These are phyloP conservation scores for Sialia sialis DNA, from an alignment of 2,113 vertebrate species.

Conservation along the genomic window DNA sequence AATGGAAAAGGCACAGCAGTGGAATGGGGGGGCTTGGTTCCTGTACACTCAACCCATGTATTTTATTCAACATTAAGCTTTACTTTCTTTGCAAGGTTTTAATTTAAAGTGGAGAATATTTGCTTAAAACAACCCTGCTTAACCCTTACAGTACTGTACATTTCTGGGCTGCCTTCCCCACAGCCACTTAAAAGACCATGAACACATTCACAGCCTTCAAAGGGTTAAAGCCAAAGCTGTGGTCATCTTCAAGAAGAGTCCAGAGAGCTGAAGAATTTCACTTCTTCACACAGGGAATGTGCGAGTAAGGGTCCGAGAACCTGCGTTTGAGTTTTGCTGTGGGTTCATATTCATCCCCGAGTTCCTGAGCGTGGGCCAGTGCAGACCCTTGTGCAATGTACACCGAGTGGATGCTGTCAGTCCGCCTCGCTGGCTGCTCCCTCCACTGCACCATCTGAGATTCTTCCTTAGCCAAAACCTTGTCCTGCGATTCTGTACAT, in stretches of 20 bases:
- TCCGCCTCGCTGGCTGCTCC: constrained; percentile 77
- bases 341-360: not conserved
- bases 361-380: constrained; percentile 12
- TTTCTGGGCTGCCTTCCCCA: not conserved
- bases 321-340: constrained; percentile 73
- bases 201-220: not conserved
- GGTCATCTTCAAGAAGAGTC: not conserved
- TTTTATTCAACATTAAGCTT: not conserved
- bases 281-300: constrained; percentile 31
- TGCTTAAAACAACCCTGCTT: not conserved
- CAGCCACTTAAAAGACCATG: not conserved
- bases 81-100: not conserved
- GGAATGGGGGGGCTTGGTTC: not conserved
- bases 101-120: not conserved
- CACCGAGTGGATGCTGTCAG: constrained; percentile 85
- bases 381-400: constrained; percentile 71
- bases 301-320: constrained; percentile 85
- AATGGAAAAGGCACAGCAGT: constrained; percentile 2
- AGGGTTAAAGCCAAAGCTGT: not conserved
- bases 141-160: constrained; percentile 13
- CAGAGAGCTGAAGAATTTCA: not conserved
- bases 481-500: constrained; percentile 10
- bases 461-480: not conserved
- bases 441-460: constrained; percentile 47
- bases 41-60: not conserved